phyloP scores from a whole-genome alignment of 1,140 invertebrate species.

The Drosophila eugracilis region DNA sequence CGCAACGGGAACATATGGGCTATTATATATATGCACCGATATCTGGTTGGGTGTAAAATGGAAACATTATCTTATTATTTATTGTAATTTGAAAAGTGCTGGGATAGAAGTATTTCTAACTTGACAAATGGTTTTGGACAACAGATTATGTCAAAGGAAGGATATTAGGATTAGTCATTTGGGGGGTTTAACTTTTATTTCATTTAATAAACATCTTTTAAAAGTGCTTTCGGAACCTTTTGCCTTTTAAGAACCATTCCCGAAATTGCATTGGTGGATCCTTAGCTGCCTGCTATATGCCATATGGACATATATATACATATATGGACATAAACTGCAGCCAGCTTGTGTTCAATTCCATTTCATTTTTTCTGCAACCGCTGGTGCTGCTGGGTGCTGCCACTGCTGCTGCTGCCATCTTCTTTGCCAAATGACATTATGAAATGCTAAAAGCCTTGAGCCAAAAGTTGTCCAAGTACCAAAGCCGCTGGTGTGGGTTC shows the following conservation, averaged over 20 bases:
- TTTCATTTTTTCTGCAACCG: constrained; percentile 19
- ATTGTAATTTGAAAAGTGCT: neutral
- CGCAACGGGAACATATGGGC: constrained; percentile 31
- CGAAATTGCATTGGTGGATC: constrained; percentile 6
- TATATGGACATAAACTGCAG: constrained; percentile 48
- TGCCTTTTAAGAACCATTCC: neutral
- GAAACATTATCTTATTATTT: constrained; percentile 4
- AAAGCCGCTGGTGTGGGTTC: constrained; percentile 25
- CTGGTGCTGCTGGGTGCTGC: neutral
- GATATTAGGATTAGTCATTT: no score
- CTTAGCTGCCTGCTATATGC: constrained; percentile 15
- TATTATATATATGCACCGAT: neutral
- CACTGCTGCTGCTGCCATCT: constrained; percentile 29
- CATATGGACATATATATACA: constrained; percentile 45
- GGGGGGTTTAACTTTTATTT: no score
- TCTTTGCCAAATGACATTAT: constrained; percentile 53
- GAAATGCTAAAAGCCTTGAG: constrained; percentile 65
- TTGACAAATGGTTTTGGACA: no score
- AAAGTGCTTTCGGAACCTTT: neutral
- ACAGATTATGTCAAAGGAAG: no score
- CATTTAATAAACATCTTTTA: neutral
- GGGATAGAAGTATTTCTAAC: neutral
- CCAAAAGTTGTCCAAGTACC: constrained; percentile 52
- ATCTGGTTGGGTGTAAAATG: neutral
- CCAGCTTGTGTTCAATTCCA: constrained; percentile 33